A percentile compares a stretch with the other conserved stretches of the same genome.
phyloP scores from a whole-genome alignment of 2,888 invertebrate genomes.

The Drosophila eohydei region DNA sequence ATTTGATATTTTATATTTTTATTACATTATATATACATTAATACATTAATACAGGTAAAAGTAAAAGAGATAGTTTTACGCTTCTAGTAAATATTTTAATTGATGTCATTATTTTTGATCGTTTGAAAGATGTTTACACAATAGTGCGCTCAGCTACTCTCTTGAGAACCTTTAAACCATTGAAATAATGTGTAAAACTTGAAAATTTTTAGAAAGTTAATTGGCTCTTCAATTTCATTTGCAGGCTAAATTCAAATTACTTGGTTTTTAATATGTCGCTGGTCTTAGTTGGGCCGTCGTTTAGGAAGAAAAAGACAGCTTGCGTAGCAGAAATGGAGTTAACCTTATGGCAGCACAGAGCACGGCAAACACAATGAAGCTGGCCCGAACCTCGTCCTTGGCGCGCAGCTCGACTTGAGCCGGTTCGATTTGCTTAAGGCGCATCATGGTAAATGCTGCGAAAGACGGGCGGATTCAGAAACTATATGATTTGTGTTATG shows the following conservation, averaged over 20 bases:
- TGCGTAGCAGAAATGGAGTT: conserved; percentile 42
- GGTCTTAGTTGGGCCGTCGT: neutral
- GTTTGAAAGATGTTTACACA: neutral
- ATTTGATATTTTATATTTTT: no score
- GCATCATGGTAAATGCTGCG: conserved; percentile 55
- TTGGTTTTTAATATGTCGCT: neutral
- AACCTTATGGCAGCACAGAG: conserved; percentile 57
- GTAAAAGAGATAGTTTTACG: no score
- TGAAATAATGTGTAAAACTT: neutral
- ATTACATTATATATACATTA: no score
- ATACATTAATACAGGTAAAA: no score
- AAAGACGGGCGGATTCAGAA: neutral
- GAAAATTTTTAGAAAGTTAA: neutral
- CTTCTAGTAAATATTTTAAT: no score
- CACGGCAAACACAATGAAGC: conserved; percentile 51
- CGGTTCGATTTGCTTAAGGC: conserved; percentile 34
- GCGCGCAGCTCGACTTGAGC: conserved; percentile 27
- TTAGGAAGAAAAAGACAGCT: conserved; percentile 9
- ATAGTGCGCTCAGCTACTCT: neutral
- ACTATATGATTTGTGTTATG: neutral
- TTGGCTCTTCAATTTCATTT: neutral
- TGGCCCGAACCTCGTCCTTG: conserved; percentile 54
- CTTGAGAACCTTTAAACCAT: neutral
- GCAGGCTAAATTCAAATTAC: neutral
- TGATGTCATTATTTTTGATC: neutral